phyloP scores from a whole-genome alignment of 2,113 vertebrate species.

The Bungarus multicinctus region DNA sequence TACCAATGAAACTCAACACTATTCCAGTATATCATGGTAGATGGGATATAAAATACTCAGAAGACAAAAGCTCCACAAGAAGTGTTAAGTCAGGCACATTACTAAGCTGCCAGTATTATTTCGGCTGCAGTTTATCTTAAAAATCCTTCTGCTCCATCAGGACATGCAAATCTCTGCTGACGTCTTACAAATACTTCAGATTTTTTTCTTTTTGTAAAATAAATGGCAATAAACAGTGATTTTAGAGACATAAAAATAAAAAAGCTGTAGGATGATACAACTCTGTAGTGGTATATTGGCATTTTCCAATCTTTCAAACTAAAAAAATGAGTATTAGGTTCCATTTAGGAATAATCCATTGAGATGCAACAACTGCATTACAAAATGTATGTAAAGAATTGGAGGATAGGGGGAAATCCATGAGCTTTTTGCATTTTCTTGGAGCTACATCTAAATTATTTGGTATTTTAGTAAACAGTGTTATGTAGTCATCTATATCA shows the following conservation, averaged over 20 bases:
- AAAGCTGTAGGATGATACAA: slow-evolving; percentile 51
- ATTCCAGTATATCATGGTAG: neutral
- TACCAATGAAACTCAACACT: slow-evolving; percentile 4
- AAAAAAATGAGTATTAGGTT: neutral
- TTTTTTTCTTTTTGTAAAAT: slow-evolving; percentile 39
- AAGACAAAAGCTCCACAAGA: slow-evolving; percentile 35
- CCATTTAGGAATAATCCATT: neutral
- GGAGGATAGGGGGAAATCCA: slow-evolving; percentile 61
- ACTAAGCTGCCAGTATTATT: slow-evolving; percentile 4
- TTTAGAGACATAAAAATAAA: neutral
- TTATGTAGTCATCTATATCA: slow-evolving; percentile 65
- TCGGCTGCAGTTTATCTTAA: slow-evolving; percentile 30
- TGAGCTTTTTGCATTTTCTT: slow-evolving; percentile 61
- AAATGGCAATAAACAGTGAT: slow-evolving; percentile 51
- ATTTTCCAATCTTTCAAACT: slow-evolving; percentile 56
- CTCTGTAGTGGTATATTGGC: slow-evolving; percentile 66
- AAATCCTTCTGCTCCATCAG: slow-evolving; percentile 45
- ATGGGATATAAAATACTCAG: slow-evolving; percentile 43
- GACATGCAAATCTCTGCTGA: slow-evolving; percentile 13
- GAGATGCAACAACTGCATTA: slow-evolving; percentile 58
- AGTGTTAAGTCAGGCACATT: slow-evolving; percentile 6
- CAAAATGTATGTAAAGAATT: slow-evolving; percentile 50
- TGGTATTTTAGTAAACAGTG: slow-evolving; percentile 71
- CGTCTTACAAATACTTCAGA: slow-evolving; percentile 49
- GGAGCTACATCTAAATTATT: slow-evolving; percentile 73